These are phyloP conservation scores for Chascanopsetta lugubris DNA, from an alignment of 2,113 vertebrate genomes.

Conservation along the genomic window DNA sequence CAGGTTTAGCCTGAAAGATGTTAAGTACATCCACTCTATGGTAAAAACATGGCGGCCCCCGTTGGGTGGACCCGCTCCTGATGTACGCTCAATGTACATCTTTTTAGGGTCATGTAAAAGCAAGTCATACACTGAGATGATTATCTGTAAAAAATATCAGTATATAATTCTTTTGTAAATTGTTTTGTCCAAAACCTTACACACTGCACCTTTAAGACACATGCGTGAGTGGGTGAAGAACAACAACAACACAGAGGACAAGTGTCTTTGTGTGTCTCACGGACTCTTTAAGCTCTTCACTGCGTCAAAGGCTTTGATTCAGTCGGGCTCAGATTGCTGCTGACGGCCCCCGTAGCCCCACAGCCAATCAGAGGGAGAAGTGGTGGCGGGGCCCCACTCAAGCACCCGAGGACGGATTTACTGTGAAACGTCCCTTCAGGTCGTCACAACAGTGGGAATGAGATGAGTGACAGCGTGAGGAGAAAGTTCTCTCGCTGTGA, in stretches of 20 bases:
- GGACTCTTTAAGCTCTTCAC: slow-evolving; percentile 4
- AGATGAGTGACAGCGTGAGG: background rate
- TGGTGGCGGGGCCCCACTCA: slow-evolving; percentile 15
- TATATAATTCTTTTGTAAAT: too few relatives aligned
- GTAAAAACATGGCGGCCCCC: too few relatives aligned
- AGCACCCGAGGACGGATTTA: slow-evolving; percentile 20
- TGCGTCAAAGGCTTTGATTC: slow-evolving; percentile 43
- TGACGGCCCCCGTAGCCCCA: slow-evolving; percentile 3
- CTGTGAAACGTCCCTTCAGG: slow-evolving; percentile 15
- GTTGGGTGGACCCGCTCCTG: too few relatives aligned
- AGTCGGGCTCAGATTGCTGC: slow-evolving; percentile 39
- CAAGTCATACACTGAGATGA: too few relatives aligned
- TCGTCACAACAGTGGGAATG: slow-evolving; percentile 13
- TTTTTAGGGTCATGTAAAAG: too few relatives aligned
- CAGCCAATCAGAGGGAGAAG: slow-evolving; percentile 24
- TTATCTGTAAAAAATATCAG: too few relatives aligned
- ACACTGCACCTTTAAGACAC: too few relatives aligned
- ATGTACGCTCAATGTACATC: too few relatives aligned
- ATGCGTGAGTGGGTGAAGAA: background rate
- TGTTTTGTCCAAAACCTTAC: too few relatives aligned
- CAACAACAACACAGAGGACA: slow-evolving; percentile 10
- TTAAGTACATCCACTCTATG: too few relatives aligned
- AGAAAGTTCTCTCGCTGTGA: background rate
- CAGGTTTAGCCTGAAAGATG: too few relatives aligned
- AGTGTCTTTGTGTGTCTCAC: slow-evolving; percentile 4